Evolutionary conservation across 2,113 vertebrate genomes (phyloP).

Genomic region (Oriolus oriolus): DNA sequence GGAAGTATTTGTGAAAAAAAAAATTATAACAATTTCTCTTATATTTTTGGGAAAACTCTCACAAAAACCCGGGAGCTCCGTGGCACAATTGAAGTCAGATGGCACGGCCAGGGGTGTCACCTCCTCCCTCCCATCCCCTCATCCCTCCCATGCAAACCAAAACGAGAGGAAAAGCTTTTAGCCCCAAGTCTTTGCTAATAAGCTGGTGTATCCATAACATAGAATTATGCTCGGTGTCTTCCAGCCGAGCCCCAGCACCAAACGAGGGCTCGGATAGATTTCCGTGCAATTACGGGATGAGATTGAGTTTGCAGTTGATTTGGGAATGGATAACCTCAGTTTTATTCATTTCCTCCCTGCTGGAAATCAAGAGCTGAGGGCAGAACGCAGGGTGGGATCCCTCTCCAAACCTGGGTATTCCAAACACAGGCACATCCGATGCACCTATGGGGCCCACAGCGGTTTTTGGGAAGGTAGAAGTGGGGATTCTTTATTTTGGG

Average conservation of each 20-base stretch:
- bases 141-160: not conserved
- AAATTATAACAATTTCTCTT: not conserved
- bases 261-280: not conserved
- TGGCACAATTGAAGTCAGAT: not conserved
- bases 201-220: not conserved
- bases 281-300: not conserved
- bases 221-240: not conserved
- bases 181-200: not conserved
- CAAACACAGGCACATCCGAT: not conserved
- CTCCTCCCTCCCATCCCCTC: not conserved
- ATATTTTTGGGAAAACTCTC: accelerated
- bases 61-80: accelerated
- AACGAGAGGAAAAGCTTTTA: not conserved
- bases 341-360: slow-evolving; percentile 6
- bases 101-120: not conserved
- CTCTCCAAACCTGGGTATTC: not conserved
- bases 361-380: not conserved
- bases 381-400: not conserved
- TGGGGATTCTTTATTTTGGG: not conserved
- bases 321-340: not conserved
- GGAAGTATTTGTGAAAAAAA: not conserved
- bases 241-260: not conserved
- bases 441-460: accelerated
- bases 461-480: not conserved
- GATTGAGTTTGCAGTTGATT: not conserved